phyloP scores from a whole-genome alignment of 1,140 invertebrate genomes.

The honey bee (Apis mellifera) region DNA sequence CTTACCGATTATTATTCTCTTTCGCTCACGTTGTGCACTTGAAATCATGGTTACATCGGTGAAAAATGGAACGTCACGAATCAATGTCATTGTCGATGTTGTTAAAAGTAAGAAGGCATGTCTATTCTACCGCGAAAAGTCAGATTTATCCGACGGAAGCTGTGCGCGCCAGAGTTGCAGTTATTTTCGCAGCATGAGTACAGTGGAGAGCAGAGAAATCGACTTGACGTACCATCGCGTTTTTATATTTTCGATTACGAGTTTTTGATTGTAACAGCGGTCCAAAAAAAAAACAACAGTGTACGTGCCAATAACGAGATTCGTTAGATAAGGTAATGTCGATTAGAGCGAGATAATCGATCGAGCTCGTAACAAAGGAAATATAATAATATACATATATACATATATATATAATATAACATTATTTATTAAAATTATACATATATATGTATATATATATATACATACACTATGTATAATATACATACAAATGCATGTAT shows the following conservation, averaged over 20 bases:
- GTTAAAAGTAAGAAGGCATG: not conserved
- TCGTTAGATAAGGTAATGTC: conserved; percentile 63
- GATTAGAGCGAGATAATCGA: conserved; percentile 20
- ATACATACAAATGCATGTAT: not conserved
- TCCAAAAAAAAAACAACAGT: conserved; percentile 73
- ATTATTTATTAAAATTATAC: not conserved
- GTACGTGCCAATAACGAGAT: conserved; percentile 77
- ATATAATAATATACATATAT: not conserved
- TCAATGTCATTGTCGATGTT: not conserved
- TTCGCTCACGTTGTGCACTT: not conserved
- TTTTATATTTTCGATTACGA: conserved; percentile 4
- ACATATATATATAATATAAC: not conserved
- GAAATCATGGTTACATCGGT: too few species aligned
- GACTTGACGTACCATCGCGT: conserved; percentile 8
- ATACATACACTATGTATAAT: too few species aligned
- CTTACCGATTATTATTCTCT: not conserved
- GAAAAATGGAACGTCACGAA: not conserved
- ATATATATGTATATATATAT: not conserved
- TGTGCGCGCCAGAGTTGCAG: not conserved
- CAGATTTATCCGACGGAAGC: not conserved
- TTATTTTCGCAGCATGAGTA: conserved; percentile 7
- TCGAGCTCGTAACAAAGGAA: not conserved
- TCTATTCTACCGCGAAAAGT: not conserved
- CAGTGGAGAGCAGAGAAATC: not conserved
- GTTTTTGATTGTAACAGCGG: conserved; percentile 62